These are phyloP conservation scores for Malurus alboscapulatus DNA, from an alignment of 2,113 vertebrate species.

Conservation along the genomic window DNA sequence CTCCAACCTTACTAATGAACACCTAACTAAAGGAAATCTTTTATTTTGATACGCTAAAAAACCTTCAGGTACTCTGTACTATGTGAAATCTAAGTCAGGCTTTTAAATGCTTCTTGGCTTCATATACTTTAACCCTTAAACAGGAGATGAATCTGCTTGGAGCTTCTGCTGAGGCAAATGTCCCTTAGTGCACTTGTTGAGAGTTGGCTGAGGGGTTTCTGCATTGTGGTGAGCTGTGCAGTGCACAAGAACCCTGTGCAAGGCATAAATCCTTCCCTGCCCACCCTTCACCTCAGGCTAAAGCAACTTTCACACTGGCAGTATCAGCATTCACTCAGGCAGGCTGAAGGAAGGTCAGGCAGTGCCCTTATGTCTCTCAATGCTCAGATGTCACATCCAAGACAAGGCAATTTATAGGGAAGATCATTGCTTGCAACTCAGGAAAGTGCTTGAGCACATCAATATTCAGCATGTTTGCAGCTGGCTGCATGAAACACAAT, in stretches of 20 bases:
- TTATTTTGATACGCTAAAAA: background rate
- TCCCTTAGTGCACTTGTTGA: background rate
- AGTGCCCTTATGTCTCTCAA: background rate
- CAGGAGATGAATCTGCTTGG: background rate
- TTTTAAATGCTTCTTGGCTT: background rate
- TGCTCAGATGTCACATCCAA: rapidly evolving
- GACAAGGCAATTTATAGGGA: background rate
- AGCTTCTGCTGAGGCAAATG: background rate
- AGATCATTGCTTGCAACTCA: background rate
- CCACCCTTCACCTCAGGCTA: background rate
- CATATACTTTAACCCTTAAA: background rate
- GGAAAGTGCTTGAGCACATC: background rate
- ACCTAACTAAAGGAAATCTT: background rate
- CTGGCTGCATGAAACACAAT: background rate
- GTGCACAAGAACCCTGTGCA: background rate
- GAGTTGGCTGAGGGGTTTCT: background rate
- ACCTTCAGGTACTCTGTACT: background rate
- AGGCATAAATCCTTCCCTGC: background rate
- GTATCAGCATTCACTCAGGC: background rate
- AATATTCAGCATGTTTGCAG: background rate
- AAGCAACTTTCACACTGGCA: background rate
- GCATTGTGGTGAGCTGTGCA: background rate
- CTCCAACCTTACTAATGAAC: background rate
- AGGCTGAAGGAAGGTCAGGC: background rate
- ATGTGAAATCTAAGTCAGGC: background rate